A percentile compares a stretch with the other conserved stretches of the same genome.
Conservation (phyloP, 2,888 invertebrate species). For the Lottia scabra region DNA sequence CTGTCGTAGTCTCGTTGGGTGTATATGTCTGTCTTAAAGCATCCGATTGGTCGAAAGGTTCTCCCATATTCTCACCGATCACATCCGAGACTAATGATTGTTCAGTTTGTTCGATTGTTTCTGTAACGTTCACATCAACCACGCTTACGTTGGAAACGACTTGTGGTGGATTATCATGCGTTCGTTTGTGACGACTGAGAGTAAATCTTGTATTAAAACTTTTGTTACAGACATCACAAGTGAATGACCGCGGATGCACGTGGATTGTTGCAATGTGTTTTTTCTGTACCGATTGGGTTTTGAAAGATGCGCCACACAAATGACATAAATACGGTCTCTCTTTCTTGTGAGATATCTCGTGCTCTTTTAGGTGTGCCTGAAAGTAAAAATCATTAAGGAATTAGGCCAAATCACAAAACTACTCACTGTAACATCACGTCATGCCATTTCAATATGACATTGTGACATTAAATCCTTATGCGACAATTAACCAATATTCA, state of each 20-base stretch:
- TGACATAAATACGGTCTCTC: slow-evolving; percentile 72
- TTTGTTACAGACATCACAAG: slow-evolving; percentile 65
- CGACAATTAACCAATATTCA: too few species aligned
- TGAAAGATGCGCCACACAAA: slow-evolving; percentile 73
- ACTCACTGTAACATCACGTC: too few species aligned
- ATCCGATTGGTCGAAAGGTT: slow-evolving; percentile 32
- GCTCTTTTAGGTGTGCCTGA: slow-evolving; percentile 66
- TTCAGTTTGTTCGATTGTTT: slow-evolving; percentile 1
- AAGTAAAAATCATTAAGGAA: slow-evolving; percentile 22
- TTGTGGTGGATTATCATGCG: slow-evolving; percentile 44
- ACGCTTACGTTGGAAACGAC: not conserved
- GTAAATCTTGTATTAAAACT: slow-evolving; percentile 70
- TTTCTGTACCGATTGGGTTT: slow-evolving; percentile 68
- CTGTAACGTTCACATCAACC: not conserved
- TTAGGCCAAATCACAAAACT: too few species aligned
- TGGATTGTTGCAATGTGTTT: slow-evolving; percentile 69
- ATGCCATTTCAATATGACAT: too few species aligned
- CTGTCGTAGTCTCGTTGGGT: slow-evolving; percentile 27
- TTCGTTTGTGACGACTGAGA: slow-evolving; percentile 65
- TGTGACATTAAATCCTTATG: too few species aligned
- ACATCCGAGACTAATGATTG: slow-evolving; percentile 33
- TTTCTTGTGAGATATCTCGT: slow-evolving; percentile 69
- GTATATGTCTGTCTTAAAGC: slow-evolving; percentile 27
- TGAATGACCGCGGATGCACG: slow-evolving; percentile 65
- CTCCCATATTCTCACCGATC: slow-evolving; percentile 35